Conservation (phyloP, 2,113 vertebrate genomes). For the Prunella fulvescens region DNA sequence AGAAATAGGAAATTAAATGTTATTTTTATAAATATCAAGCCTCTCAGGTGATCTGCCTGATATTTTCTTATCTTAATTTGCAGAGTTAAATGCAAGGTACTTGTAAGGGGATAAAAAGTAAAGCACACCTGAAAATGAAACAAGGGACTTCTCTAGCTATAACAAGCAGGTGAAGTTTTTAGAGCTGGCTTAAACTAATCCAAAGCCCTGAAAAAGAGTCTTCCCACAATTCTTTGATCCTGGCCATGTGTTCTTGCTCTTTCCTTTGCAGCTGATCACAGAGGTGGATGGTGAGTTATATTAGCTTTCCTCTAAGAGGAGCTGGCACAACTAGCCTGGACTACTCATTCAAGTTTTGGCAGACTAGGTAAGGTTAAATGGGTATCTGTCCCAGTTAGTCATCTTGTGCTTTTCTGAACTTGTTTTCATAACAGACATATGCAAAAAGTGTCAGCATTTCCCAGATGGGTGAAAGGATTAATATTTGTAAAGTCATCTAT, state of each 20-base stretch:
- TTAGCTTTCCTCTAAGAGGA: not conserved
- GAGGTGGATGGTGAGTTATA: not conserved
- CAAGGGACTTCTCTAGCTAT: not conserved
- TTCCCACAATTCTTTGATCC: not conserved
- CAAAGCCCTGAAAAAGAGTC: not conserved
- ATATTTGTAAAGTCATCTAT: not conserved
- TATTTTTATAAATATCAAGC: not conserved
- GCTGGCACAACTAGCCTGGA: not conserved
- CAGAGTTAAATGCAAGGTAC: not conserved
- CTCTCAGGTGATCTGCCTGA: not conserved
- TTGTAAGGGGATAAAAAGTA: not conserved
- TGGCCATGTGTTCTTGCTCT: not conserved
- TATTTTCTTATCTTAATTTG: not conserved
- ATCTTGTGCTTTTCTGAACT: not conserved
- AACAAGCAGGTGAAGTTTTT: not conserved
- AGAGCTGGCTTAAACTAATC: not conserved
- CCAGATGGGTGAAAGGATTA: not conserved
- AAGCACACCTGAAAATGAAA: not conserved
- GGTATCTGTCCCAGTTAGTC: not conserved
- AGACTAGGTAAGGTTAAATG: not conserved
- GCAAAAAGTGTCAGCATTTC: not conserved
- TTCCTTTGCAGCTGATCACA: not conserved
- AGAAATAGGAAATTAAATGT: not conserved
- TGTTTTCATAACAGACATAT: not conserved
- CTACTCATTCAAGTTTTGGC: not conserved